A percentile compares a stretch with the other conserved stretches of the same genome.
Conservation (phyloP, 1,140 invertebrate species). For the Pogonus chalceus region DNA sequence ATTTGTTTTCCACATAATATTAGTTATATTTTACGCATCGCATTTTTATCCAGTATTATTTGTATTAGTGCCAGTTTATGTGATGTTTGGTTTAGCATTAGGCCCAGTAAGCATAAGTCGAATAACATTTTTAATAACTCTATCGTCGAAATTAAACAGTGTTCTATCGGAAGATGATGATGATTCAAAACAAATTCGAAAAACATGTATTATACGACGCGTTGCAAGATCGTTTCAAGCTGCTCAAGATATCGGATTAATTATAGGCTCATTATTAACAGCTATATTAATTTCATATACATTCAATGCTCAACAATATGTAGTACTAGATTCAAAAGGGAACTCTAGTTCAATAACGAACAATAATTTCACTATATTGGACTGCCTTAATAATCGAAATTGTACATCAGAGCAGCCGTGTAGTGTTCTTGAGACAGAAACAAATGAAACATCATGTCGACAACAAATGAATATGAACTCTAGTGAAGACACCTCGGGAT, state of each 20-base stretch:
- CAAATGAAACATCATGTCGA: neutral
- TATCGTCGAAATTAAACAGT: slow-evolving; percentile 46
- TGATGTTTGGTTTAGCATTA: slow-evolving; percentile 45
- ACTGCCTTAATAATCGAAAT: neutral
- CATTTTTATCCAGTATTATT: slow-evolving; percentile 53
- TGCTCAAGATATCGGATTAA: slow-evolving; percentile 48
- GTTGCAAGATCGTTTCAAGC: slow-evolving; percentile 37
- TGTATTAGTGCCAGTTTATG: slow-evolving; percentile 47
- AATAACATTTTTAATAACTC: slow-evolving; percentile 45
- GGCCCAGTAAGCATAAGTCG: slow-evolving; percentile 45
- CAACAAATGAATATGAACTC: neutral
- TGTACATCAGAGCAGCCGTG: neutral
- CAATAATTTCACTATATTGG: neutral
- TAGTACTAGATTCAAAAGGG: neutral
- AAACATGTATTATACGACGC: slow-evolving; percentile 34
- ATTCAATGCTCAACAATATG: slow-evolving; percentile 22
- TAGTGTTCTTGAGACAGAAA: neutral
- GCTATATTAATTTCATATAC: slow-evolving; percentile 39
- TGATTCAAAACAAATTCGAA: slow-evolving; percentile 38
- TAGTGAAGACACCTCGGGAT: slow-evolving; percentile 6
- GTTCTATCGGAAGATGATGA: slow-evolving; percentile 44
- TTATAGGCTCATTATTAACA: slow-evolving; percentile 40
- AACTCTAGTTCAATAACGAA: neutral
- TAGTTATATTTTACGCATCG: slow-evolving; percentile 43
- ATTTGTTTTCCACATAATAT: slow-evolving; percentile 38